Evolutionary conservation across 2,888 invertebrate species (phyloP).

Genomic region (Fragum whitleyi): DNA sequence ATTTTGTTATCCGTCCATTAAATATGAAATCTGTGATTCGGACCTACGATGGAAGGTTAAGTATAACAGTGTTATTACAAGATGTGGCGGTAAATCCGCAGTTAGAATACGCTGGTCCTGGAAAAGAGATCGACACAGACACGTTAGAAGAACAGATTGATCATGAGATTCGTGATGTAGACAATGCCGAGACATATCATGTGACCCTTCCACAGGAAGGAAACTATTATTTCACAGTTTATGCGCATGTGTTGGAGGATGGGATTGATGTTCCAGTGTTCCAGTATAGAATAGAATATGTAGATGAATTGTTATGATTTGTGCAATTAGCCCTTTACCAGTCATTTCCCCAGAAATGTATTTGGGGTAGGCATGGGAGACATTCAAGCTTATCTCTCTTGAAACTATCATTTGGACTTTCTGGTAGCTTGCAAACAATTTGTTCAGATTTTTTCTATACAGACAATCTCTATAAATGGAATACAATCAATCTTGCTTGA

Average conservation of each 20-base stretch:
- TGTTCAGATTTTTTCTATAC: no score
- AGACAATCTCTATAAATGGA: no score
- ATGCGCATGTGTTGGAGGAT: constrained; percentile 77
- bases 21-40: constrained; percentile 77
- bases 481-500: no score
- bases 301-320: constrained; percentile 74
- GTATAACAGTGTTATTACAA: constrained; percentile 76
- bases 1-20: constrained; percentile 78
- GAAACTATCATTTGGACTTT: no score
- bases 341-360: no score
- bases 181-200: constrained; percentile 79
- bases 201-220: constrained; percentile 78
- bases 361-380: no score
- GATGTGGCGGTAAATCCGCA: constrained; percentile 78
- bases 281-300: constrained; percentile 77
- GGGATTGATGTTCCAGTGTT: constrained; percentile 77
- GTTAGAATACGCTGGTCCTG: constrained; percentile 77
- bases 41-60: constrained; percentile 77
- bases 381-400: no score
- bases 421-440: no score
- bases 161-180: constrained; percentile 76
- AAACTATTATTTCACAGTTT: constrained; percentile 77
- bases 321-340: constrained; percentile 8
- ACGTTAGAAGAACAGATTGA: constrained; percentile 74
- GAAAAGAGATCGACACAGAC: constrained; percentile 71